Base-by-base conservation (phyloP, 23 tunicate genomes). In the Oikopleura albicans region DNA sequence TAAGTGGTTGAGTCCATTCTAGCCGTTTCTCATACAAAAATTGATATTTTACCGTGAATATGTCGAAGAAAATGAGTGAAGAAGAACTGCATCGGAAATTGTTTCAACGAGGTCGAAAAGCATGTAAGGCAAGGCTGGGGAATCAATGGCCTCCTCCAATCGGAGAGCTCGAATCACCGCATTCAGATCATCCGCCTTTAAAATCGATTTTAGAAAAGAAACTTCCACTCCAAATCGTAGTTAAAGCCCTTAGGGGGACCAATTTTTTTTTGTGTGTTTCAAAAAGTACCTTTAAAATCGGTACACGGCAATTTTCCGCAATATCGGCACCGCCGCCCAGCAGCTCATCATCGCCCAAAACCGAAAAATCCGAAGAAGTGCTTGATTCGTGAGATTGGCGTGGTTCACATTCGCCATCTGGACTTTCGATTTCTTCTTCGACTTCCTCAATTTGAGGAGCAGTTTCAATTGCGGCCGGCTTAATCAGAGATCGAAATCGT, bases 21-120 rank as follows among this genome's bases (percentile, higher is more conserved):
- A n/a, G n/a, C n/a, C n/a, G n/a, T n/a, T n/a, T n/a, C n/a, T n/a
- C n/a, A n/a, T n/a, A n/a, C n/a, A n/a, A n/a, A n/a, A n/a, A n/a
- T n/a, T n/a, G n/a, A n/a, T n/a, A n/a, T n/a, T 12, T 16, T 71
- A 71, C 79, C 35, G 79, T 71, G 79, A 71, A 71, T 71, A 71
- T 12, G 79, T 29, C 27, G 79, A 71, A 27, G 79, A 71, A 27
- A 37, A 16, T 2, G 79, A 71, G 37, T 71, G 35, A 71, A 71
- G 27, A 12, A 22, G 34, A 2, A 71, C 4, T 29, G 79, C 28
- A 22, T 29, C 34, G 33, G 34, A 16, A 37, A 71, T 12, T 22
- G 31, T 71, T 22, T 71, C 79, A 16, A 71, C 16, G 63, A 49
- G 12, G 22, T 49, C 63, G 22, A 8, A 22, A 49, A 49, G 12